These are phyloP conservation scores for Podargus strigoides DNA, from an alignment of 2,797 vertebrate genomes.

Conservation along the genomic window DNA sequence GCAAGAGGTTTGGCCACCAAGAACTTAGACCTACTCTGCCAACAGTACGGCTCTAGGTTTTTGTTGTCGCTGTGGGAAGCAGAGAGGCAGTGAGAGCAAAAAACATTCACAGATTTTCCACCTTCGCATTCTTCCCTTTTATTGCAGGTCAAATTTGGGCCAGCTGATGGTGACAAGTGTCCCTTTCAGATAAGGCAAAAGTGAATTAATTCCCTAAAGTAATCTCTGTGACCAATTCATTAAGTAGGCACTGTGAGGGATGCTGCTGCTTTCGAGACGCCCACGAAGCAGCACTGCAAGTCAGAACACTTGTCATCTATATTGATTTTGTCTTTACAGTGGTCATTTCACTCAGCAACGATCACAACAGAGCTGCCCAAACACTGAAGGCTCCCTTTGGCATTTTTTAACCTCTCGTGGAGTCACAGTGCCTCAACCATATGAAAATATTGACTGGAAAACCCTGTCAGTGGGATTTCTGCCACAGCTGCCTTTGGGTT, in stretches of 20 bases:
- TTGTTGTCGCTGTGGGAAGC: background rate
- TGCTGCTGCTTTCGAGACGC: background rate
- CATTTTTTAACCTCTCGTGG: rapidly evolving
- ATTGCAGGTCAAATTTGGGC: background rate
- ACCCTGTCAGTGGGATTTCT: background rate
- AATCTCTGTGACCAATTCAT: background rate
- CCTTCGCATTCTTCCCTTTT: background rate
- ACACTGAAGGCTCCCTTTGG: background rate
- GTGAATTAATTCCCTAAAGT: background rate
- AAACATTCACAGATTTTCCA: background rate
- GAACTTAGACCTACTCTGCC: background rate
- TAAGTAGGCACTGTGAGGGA: background rate
- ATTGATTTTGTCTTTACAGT: background rate
- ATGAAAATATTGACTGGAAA: background rate
- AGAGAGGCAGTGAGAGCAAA: background rate
- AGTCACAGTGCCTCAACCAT: background rate
- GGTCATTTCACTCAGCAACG: background rate
- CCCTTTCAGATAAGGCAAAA: background rate
- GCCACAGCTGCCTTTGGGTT: background rate
- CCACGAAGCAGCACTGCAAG: background rate
- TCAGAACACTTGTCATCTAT: background rate
- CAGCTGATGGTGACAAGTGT: background rate
- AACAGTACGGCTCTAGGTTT: background rate
- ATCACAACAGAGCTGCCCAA: background rate
- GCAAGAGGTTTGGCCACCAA: background rate